Evolutionary conservation across 2,888 invertebrate species (phyloP).

Genomic region (Stenurella melanura): DNA sequence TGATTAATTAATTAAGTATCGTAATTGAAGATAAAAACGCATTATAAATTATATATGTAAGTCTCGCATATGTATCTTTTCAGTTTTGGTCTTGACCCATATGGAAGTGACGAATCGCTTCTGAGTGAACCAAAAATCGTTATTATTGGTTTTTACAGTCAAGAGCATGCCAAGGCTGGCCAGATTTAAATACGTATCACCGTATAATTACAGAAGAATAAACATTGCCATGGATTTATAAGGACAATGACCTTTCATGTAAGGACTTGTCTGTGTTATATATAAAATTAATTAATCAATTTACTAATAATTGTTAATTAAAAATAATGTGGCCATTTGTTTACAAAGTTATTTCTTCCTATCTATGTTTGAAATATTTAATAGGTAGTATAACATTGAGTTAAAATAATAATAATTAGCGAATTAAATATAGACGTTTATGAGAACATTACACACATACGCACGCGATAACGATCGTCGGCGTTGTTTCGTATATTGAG

Average conservation of each 20-base stretch:
- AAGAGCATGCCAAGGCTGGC: not conserved
- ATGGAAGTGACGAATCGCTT: not conserved
- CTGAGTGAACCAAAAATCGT: not conserved
- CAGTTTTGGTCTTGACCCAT: not conserved
- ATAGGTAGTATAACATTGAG: not conserved
- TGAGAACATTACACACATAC: not conserved
- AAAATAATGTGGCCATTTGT: not conserved
- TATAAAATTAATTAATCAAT: not conserved
- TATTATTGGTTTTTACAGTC: not conserved
- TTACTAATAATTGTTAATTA: not conserved
- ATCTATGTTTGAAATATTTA: not conserved
- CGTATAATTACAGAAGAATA: not conserved
- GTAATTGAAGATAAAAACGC: not conserved
- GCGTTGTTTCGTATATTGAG: not conserved
- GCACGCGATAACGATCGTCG: not conserved
- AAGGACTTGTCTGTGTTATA: not conserved
- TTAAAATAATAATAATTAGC: not conserved
- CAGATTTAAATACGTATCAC: not conserved
- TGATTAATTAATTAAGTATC: not conserved
- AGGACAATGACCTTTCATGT: constrained; percentile 15
- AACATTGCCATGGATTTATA: not conserved
- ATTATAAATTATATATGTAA: not conserved
- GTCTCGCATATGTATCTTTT: not conserved
- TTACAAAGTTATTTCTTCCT: not conserved
- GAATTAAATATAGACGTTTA: not conserved